phyloP scores from a whole-genome alignment of 1,140 invertebrate species.

The Pseudoatta argentina region DNA sequence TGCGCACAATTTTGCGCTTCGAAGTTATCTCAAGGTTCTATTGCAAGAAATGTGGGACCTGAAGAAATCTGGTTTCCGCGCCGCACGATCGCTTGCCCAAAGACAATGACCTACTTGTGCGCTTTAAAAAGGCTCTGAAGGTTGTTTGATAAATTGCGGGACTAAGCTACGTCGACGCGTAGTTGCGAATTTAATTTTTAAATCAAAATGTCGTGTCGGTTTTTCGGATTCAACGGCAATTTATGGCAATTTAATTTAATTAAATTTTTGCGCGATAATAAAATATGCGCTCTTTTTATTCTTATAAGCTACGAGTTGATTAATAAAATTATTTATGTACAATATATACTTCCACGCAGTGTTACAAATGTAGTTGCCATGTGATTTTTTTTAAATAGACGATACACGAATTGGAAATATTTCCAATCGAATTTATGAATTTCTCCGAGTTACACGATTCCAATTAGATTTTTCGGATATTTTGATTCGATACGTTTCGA shows the following conservation, averaged over 20 bases:
- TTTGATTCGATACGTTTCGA: neutral
- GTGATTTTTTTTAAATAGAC: neutral
- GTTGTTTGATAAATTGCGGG: conserved; percentile 26
- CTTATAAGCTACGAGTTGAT: no score
- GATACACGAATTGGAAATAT: neutral
- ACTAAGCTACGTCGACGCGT: conserved; percentile 5
- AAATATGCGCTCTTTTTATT: neutral
- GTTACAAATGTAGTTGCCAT: neutral
- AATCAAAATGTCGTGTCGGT: neutral
- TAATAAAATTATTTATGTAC: neutral
- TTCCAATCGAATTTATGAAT: neutral
- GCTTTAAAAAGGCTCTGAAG: conserved; percentile 51
- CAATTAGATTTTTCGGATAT: neutral
- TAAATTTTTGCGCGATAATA: neutral
- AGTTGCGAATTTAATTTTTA: conserved; percentile 22
- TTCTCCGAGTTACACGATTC: neutral
- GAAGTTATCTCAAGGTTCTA: conserved; percentile 36
- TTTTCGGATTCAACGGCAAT: conserved; percentile 8
- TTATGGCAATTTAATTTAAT: neutral
- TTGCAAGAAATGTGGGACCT: neutral
- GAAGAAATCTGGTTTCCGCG: conserved; percentile 47
- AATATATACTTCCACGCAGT: neutral
- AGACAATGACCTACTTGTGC: conserved; percentile 62
- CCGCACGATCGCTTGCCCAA: neutral
- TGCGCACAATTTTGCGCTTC: conserved; percentile 17